Evolutionary conservation across 2,113 vertebrate species (phyloP).

Genomic region (Boulengeromyrus knoepffleri): DNA sequence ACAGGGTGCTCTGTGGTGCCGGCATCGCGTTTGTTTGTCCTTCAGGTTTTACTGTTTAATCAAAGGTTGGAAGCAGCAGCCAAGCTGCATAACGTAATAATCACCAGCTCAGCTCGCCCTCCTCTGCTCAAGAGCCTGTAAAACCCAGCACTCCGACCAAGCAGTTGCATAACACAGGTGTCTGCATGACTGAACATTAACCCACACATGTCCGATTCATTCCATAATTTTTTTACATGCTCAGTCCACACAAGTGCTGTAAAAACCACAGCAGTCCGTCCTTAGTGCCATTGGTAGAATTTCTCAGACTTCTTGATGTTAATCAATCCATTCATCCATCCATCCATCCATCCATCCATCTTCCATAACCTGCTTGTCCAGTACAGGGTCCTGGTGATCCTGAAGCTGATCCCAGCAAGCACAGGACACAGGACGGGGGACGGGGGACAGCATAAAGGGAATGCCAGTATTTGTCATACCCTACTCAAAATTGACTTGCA

Average conservation of each 20-base stretch:
- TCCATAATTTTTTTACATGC: not conserved
- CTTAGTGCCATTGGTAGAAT: not conserved
- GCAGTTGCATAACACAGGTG: not conserved
- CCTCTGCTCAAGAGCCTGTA: not conserved
- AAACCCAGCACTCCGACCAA: not conserved
- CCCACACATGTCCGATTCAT: not conserved
- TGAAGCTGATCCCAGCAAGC: not conserved
- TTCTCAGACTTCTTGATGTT: not conserved
- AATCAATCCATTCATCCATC: not conserved
- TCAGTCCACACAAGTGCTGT: not conserved
- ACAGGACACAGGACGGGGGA: not conserved
- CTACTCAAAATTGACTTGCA: not conserved
- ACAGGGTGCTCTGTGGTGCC: not conserved
- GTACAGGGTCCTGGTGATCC: not conserved
- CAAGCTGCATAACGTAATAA: conserved; percentile 13
- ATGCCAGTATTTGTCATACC: not conserved
- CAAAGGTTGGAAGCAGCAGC: conserved; percentile 16
- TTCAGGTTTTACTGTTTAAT: conserved; percentile 23
- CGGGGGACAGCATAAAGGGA: not conserved
- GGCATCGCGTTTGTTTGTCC: not conserved
- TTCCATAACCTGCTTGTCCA: not conserved
- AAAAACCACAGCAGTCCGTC: not conserved
- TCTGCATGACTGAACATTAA: not conserved
- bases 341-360: not conserved
- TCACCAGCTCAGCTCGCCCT: not conserved